Evolutionary conservation across 53 echinoderm and acorn worm genomes (phyloP).

Genomic region (Astropecten irregularis): DNA sequence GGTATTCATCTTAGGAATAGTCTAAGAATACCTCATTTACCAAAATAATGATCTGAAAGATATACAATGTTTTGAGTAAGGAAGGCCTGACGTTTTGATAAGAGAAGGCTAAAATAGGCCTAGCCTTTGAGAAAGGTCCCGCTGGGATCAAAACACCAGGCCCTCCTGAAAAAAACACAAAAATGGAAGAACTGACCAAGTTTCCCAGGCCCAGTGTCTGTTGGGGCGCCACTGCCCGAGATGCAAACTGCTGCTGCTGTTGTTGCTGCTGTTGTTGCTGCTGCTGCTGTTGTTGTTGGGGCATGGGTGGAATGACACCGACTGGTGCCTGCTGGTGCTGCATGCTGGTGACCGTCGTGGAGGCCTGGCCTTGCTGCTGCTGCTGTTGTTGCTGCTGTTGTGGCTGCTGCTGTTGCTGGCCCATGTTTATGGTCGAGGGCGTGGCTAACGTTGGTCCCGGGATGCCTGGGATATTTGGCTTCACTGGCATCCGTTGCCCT

Average conservation of each 20-base stretch:
- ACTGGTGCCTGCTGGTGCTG: slow-evolving; percentile 35
- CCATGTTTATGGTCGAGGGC: slow-evolving; percentile 12
- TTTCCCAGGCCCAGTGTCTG: background rate
- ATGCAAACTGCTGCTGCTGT: background rate
- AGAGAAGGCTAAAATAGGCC: too few relatives aligned
- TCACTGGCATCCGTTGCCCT: slow-evolving; percentile 45
- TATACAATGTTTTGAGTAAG: too few relatives aligned
- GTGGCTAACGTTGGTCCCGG: slow-evolving; percentile 14
- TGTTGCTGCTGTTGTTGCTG: slow-evolving; percentile 34
- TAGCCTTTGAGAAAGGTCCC: too few relatives aligned
- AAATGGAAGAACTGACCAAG: background rate
- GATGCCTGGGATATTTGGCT: slow-evolving; percentile 16
- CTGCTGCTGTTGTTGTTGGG: slow-evolving; percentile 38
- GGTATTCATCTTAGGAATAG: too few relatives aligned
- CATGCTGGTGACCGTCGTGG: slow-evolving; percentile 11
- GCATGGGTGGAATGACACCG: slow-evolving; percentile 26
- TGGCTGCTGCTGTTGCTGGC: background rate
- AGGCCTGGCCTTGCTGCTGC: slow-evolving; percentile 27
- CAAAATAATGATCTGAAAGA: too few relatives aligned
- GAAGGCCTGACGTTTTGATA: too few relatives aligned
- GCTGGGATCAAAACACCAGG: too few relatives aligned
- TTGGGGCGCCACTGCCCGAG: background rate
- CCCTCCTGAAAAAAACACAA: too few relatives aligned
- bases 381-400: slow-evolving; percentile 50
- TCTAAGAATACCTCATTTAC: too few relatives aligned